Percentiles rank a stretch among this genome's conserved stretches.
Evolutionary conservation across 2,113 vertebrate species (phyloP).

Genomic region (Nannobrachium achirus): DNA sequence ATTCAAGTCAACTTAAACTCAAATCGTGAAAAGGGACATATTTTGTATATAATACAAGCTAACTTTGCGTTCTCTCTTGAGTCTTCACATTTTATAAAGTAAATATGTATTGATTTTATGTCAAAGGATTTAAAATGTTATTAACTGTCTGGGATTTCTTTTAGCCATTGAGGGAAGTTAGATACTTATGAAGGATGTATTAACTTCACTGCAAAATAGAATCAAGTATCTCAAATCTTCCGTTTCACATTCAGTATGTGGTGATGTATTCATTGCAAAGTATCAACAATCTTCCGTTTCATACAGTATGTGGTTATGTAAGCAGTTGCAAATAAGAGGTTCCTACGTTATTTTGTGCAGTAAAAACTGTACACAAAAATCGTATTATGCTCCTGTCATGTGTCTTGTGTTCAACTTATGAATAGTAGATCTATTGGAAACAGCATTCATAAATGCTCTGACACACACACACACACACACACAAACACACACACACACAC

Average conservation of each 20-base stretch:
- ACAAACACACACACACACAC: too few relatives aligned
- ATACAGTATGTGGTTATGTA: constrained; percentile 14
- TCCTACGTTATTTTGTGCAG: constrained; percentile 68
- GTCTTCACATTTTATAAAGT: neutral
- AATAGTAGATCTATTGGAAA: neutral
- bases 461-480: too few relatives aligned
- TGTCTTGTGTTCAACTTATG: neutral
- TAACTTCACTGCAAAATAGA: constrained; percentile 5
- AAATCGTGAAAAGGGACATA: neutral
- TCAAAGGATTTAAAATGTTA: constrained; percentile 3
- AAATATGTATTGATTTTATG: neutral
- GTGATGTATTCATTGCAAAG: too few relatives aligned
- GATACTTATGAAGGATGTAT: constrained; percentile 1
- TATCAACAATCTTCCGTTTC: too few relatives aligned
- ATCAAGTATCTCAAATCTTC: neutral
- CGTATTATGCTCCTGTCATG: neutral
- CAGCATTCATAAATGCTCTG: too few relatives aligned
- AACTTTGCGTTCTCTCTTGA: constrained; percentile 5
- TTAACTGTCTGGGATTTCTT: too few relatives aligned
- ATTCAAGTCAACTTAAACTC: neutral
- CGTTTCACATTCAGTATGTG: constrained; percentile 16
- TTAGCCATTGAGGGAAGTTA: neutral
- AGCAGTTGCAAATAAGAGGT: constrained; percentile 37
- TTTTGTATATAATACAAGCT: constrained; percentile 15
- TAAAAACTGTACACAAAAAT: constrained; percentile 61